Evolutionary conservation across 2,797 vertebrate species (phyloP).

Genomic region (Chromis chromis): DNA sequence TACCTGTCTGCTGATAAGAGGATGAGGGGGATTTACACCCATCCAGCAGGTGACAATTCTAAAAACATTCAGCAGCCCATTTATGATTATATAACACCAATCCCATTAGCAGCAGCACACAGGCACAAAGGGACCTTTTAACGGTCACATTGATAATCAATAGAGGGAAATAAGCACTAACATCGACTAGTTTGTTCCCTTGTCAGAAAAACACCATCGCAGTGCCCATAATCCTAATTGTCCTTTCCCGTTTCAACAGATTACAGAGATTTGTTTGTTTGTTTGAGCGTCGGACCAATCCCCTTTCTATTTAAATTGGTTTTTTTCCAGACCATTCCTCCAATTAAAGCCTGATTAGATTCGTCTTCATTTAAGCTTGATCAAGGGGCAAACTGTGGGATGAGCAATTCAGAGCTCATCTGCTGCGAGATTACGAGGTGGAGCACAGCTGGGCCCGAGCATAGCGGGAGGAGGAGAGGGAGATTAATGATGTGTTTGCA

Average conservation of each 20-base stretch:
- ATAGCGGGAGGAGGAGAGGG: not conserved
- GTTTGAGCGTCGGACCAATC: not conserved
- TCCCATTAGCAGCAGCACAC: conserved; percentile 12
- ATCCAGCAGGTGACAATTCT: conserved; percentile 39
- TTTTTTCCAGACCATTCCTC: not conserved
- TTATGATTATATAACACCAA: conserved; percentile 36
- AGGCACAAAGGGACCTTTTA: not conserved
- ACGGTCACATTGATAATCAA: conserved; percentile 19
- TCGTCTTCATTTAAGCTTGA: conserved; percentile 7
- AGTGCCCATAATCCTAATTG: not conserved
- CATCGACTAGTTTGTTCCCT: conserved; percentile 32
- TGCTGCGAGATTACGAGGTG: conserved; percentile 30
- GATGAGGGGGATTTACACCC: conserved; percentile 46
- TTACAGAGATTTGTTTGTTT: conserved; percentile 1
- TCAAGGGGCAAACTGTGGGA: not conserved
- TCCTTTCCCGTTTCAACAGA: conserved; percentile 6
- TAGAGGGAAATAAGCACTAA: conserved; percentile 11
- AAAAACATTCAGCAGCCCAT: conserved; percentile 26
- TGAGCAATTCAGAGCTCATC: conserved; percentile 47
- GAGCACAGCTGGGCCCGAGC: conserved; percentile 8
- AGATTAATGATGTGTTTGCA: conserved; percentile 3
- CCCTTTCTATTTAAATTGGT: not conserved
- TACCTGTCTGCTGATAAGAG: conserved; percentile 30
- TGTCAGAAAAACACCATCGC: conserved; percentile 14
- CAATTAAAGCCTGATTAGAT: conserved; percentile 9